phyloP scores from a whole-genome alignment of 2,113 vertebrate species.

The Gyps fulvus region DNA sequence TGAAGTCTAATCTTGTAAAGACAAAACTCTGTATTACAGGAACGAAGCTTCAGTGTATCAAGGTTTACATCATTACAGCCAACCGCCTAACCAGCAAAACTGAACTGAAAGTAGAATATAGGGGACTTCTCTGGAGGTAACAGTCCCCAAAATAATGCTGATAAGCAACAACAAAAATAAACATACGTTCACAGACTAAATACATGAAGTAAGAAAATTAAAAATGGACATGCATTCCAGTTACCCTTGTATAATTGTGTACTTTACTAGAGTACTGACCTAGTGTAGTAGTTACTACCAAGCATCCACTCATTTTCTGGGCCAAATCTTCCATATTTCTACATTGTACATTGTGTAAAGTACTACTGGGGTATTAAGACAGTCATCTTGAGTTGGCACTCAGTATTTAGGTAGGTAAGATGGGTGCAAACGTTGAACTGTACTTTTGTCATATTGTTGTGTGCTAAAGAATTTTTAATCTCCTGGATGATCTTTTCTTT shows the following conservation, averaged over 20 bases:
- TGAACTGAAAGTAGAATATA: background rate
- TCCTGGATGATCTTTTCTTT: background rate
- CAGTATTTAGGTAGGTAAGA: background rate
- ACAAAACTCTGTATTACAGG: background rate
- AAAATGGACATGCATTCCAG: background rate
- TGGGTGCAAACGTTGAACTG: background rate
- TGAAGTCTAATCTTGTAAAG: background rate
- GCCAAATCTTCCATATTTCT: background rate
- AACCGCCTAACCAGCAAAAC: background rate
- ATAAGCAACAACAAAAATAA: background rate
- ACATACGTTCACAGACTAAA: background rate
- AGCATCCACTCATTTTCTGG: background rate
- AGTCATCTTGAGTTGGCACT: background rate
- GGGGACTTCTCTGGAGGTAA: background rate
- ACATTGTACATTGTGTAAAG: background rate
- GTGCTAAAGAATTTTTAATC: background rate
- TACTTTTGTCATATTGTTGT: background rate
- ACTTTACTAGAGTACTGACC: background rate
- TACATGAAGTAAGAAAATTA: background rate
- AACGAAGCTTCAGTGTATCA: background rate
- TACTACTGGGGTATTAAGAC: background rate
- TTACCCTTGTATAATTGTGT: background rate
- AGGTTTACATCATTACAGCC: background rate
- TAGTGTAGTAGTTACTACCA: background rate
- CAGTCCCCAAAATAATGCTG: background rate